phyloP scores from a whole-genome alignment of 92 coral and sea anemone species.

The Heteractis magnifica region DNA sequence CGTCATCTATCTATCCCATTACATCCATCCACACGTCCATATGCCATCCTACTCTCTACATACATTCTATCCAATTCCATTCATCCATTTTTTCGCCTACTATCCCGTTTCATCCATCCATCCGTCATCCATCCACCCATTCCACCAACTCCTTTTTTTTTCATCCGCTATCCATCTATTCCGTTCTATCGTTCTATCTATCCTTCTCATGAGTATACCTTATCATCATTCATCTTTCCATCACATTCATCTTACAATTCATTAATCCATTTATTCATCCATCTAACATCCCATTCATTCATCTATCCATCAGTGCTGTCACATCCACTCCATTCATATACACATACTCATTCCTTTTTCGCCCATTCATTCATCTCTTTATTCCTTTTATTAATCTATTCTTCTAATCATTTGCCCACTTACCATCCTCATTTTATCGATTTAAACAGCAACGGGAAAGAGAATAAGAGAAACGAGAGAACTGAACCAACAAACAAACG shows the following conservation, averaged over 20 bases:
- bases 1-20: too few relatives aligned
- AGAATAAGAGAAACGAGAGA: not conserved
- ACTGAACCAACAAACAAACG: not conserved
- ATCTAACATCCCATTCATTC: not conserved
- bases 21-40: too few relatives aligned
- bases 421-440: not conserved
- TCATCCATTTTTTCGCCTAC: too few relatives aligned
- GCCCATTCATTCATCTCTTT: not conserved
- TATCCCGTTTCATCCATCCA: not conserved
- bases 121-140: not conserved
- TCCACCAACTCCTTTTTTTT: not conserved
- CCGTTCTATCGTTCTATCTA: not conserved
- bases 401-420: not conserved
- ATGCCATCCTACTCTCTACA: too few relatives aligned
- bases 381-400: not conserved
- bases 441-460: not conserved
- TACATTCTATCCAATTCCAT: too few relatives aligned
- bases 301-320: not conserved
- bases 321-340: not conserved
- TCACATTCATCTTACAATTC: not conserved
- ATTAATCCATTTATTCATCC: not conserved
- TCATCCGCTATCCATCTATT: not conserved
- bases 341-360: not conserved
- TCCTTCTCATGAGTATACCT: not conserved
- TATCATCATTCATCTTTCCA: not conserved